These are phyloP conservation scores for Albula glossodonta DNA, from an alignment of 2,113 vertebrate genomes.

Conservation along the genomic window DNA sequence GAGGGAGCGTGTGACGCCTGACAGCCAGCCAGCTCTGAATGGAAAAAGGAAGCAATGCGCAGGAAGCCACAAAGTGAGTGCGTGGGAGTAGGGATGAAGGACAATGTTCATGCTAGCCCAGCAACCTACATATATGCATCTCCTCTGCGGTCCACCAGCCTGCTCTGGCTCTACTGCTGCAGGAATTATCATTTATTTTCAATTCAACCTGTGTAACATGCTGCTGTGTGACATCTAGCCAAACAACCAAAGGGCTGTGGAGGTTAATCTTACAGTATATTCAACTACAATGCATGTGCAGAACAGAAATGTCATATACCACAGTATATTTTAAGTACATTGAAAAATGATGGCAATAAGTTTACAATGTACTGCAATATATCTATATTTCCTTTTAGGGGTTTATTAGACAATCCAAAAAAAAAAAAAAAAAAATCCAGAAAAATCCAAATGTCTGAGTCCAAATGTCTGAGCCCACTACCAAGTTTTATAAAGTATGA, in stretches of 20 bases:
- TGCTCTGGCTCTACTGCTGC: slow-evolving; percentile 46
- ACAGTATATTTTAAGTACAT: too few relatives aligned
- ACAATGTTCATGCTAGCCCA: slow-evolving; percentile 55
- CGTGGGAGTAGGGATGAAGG: slow-evolving; percentile 60
- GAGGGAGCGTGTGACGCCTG: slow-evolving; percentile 21
- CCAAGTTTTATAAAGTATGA: too few relatives aligned
- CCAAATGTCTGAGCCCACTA: too few relatives aligned
- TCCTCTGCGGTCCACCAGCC: slow-evolving; percentile 40
- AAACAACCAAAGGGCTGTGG: neutral
- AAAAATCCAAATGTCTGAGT: too few relatives aligned
- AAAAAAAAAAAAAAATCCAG: too few relatives aligned
- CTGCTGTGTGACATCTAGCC: neutral
- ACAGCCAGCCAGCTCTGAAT: slow-evolving; percentile 44
- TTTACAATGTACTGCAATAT: too few relatives aligned
- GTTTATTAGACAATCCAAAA: too few relatives aligned
- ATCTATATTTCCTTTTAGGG: too few relatives aligned
- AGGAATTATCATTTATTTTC: slow-evolving; percentile 26
- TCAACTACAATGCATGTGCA: neutral
- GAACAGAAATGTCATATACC: neutral
- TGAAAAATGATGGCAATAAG: too few relatives aligned
- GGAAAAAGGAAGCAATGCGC: slow-evolving; percentile 66
- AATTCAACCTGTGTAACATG: slow-evolving; percentile 8
- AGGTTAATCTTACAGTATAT: neutral
- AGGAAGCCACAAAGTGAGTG: slow-evolving; percentile 64
- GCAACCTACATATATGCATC: slow-evolving; percentile 63